Percentiles rank a stretch among this genome's conserved stretches.
These are phyloP conservation scores for Parazoanthus swiftii DNA, from an alignment of 92 coral and sea anemone species.

Conservation along the genomic window DNA sequence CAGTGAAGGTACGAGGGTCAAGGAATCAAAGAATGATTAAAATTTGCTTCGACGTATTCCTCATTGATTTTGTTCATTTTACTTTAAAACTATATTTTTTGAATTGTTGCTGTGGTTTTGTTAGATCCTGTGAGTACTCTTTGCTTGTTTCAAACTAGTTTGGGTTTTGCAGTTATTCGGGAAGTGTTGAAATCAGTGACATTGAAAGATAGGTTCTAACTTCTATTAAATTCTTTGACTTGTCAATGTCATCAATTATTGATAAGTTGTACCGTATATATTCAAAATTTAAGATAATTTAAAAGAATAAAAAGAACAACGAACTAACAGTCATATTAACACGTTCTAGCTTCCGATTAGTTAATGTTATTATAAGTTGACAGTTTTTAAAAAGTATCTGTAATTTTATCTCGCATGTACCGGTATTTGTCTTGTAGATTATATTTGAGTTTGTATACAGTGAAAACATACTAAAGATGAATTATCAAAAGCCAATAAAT, in stretches of 20 bases:
- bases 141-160: background rate
- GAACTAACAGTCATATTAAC: no score
- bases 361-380: no score
- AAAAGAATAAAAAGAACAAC: no score
- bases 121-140: background rate
- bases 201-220: no score
- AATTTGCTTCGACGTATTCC: background rate
- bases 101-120: background rate
- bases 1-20: conserved; percentile 74
- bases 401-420: no score
- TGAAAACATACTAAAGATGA: no score
- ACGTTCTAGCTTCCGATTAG: no score
- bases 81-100: background rate
- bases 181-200: background rate
- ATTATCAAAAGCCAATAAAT: no score
- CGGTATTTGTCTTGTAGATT: no score
- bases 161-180: background rate
- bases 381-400: no score
- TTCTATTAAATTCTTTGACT: background rate
- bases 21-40: background rate
- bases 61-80: background rate
- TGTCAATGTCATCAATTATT: conserved; percentile 9
- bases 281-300: background rate
- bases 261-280: background rate
- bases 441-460: no score